Conservation (phyloP, 2,113 vertebrate genomes). For the Arvicanthis niloticus region DNA sequence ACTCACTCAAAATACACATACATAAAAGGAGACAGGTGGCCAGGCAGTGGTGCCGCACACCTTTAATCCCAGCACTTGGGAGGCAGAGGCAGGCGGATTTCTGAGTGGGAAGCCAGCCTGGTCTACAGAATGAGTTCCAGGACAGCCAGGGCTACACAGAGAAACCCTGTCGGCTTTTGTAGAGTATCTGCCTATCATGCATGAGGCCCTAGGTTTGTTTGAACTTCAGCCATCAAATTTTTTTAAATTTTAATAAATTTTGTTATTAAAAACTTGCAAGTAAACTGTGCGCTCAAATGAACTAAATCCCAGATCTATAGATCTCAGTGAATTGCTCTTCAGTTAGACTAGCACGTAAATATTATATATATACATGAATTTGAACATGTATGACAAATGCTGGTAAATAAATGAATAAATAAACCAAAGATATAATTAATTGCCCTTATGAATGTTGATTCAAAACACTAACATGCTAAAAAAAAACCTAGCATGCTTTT, state of each 20-base stretch:
- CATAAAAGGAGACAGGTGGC: neutral
- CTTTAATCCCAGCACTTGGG: no score
- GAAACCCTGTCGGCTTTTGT: no score
- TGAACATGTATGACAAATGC: neutral
- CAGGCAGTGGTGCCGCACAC: no score
- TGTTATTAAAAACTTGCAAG: neutral
- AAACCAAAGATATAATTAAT: neutral
- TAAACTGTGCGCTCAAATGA: neutral
- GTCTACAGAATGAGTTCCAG: no score
- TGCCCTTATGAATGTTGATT: neutral
- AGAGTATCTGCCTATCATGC: neutral
- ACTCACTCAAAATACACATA: neutral
- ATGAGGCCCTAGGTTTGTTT: neutral
- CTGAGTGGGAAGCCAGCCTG: no score
- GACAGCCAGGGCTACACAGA: no score
- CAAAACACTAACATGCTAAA: neutral
- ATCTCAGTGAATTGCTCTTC: neutral
- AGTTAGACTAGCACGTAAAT: neutral
- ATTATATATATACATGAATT: neutral
- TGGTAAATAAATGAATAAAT: neutral
- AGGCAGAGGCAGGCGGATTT: no score
- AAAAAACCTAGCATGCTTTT: neutral
- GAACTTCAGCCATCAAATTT: neutral
- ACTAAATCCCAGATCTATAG: neutral
- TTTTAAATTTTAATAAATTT: neutral